Conservation (phyloP, 2,113 vertebrate genomes). For the Oreochromis spilurus region DNA sequence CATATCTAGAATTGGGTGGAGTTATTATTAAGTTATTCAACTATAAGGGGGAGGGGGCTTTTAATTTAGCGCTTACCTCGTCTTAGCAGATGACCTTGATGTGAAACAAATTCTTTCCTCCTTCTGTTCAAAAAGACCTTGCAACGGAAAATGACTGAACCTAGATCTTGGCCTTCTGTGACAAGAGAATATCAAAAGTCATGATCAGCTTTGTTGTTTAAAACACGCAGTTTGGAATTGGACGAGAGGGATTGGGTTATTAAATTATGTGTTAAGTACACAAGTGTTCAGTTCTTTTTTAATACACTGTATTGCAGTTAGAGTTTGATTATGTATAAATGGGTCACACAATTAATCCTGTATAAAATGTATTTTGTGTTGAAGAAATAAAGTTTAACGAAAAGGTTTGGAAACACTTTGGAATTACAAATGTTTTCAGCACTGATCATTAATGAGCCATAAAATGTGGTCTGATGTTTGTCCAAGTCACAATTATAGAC, state of each 20-base stretch:
- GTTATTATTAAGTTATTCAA: neutral
- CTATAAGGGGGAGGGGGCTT: neutral
- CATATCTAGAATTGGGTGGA: neutral
- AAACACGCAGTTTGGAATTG: neutral
- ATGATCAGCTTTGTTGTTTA: neutral
- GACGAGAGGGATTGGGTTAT: neutral
- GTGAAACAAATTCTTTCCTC: conserved; percentile 65
- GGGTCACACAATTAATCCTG: neutral
- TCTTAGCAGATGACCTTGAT: conserved; percentile 46
- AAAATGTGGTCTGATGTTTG: neutral
- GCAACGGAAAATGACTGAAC: conserved; percentile 69
- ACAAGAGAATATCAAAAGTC: conserved; percentile 45
- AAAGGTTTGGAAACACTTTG: neutral
- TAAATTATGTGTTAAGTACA: neutral
- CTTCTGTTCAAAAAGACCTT: conserved; percentile 69
- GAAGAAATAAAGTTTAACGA: neutral
- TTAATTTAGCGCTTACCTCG: conserved; percentile 60
- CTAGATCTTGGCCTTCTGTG: conserved; percentile 62
- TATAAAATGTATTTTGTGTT: neutral
- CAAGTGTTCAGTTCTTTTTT: neutral
- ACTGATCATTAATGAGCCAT: neutral
- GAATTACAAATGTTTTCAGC: neutral
- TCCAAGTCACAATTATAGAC: neutral
- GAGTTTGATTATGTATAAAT: neutral
- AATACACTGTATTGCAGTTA: neutral